Evolutionary conservation across 2,113 vertebrate species (phyloP).

Genomic region (Gymnobelideus leadbeateri): DNA sequence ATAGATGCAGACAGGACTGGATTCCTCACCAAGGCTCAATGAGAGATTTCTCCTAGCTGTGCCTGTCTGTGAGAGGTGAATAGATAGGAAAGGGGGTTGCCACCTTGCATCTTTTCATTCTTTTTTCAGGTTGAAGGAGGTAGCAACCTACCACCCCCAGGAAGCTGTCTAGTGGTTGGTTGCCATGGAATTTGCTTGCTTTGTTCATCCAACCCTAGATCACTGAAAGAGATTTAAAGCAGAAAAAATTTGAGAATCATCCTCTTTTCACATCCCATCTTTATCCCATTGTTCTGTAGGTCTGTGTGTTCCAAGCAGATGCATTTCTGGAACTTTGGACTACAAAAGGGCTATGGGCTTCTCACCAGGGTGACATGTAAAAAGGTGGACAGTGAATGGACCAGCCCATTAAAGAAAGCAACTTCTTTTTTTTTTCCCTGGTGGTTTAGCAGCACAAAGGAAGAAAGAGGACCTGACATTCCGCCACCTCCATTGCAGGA

Average conservation of each 20-base stretch:
- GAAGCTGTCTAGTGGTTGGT: not conserved
- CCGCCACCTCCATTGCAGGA: not conserved
- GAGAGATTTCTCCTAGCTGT: not conserved
- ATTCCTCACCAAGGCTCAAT: not conserved
- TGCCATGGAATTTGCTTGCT: conserved; percentile 5
- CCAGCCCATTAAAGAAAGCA: not conserved
- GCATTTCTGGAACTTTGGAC: not conserved
- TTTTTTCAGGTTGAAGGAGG: not conserved
- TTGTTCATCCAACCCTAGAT: not conserved
- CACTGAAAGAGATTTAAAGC: not conserved
- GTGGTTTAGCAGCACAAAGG: not conserved
- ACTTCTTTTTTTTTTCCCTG: not conserved
- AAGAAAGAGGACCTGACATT: not conserved
- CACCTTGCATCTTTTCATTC: not conserved
- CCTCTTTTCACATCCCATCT: not conserved
- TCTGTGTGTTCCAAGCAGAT: not conserved
- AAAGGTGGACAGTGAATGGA: not conserved
- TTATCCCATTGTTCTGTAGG: not conserved
- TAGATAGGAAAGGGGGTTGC: not conserved
- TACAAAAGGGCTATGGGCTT: not conserved
- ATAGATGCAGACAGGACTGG: not conserved
- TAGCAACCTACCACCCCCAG: not conserved
- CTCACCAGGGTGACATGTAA: not conserved
- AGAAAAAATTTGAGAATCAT: not conserved
- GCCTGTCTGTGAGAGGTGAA: not conserved